phyloP scores from a whole-genome alignment of 2,888 invertebrate genomes.

The Bursaphelenchus okinawaensis region DNA sequence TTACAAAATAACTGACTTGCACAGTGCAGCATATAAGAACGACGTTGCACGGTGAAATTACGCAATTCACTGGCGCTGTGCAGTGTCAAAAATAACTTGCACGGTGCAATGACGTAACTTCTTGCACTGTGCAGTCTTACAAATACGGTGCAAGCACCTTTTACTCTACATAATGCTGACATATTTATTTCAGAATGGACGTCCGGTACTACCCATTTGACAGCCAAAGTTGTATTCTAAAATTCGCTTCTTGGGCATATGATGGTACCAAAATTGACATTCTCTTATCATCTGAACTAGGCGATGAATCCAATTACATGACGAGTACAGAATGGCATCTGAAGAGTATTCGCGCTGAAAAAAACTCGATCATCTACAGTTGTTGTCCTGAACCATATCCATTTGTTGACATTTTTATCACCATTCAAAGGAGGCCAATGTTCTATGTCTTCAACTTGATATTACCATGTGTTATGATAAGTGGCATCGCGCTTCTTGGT shows the following conservation, averaged over 20 bases:
- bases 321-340: conserved; percentile 56
- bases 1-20: too few relatives aligned
- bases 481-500: conserved; percentile 77
- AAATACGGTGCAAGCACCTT: too few relatives aligned
- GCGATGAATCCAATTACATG: conserved; percentile 51
- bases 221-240: conserved; percentile 67
- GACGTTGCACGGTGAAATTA: too few relatives aligned
- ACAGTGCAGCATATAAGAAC: too few relatives aligned
- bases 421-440: conserved; percentile 72
- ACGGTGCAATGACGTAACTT: too few relatives aligned
- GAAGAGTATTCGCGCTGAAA: conserved; percentile 33
- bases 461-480: conserved; percentile 76
- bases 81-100: too few relatives aligned
- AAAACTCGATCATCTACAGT: conserved; percentile 71
- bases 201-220: conserved; percentile 80
- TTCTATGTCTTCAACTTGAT: conserved; percentile 70
- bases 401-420: conserved; percentile 76
- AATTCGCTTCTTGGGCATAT: conserved; percentile 83
- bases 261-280: conserved; percentile 69
- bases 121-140: too few relatives aligned
- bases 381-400: conserved; percentile 75
- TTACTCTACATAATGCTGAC: too few relatives aligned
- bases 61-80: too few relatives aligned
- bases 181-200: conserved; percentile 63
- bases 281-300: conserved; percentile 40